Base-by-base conservation (phyloP, 2,797 vertebrate species). In the Borostomias antarcticus region DNA sequence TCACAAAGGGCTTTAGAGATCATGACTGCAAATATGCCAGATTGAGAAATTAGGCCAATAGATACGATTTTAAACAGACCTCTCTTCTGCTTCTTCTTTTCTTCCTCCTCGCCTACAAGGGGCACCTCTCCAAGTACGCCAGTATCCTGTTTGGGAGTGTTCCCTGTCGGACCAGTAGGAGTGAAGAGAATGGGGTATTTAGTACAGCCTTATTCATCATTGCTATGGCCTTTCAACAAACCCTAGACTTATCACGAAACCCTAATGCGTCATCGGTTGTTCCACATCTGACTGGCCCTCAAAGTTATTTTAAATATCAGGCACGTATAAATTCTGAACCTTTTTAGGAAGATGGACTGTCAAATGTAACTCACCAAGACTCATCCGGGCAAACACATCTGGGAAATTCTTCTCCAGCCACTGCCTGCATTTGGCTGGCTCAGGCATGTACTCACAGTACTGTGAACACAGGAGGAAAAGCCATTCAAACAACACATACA, bases 381-480 rank as follows among this genome's bases (percentile, higher is more conserved):
- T 96, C 84, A 99, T 93, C 83, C 95, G 96, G 82, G 96, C 95
- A 92, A 99, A 99, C 58, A 97, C 93, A 76, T 95, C 95, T 69
- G 98, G 97, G 75, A 98, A 99, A 88, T 99, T 99, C 90, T 98
- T 99, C 92, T 98, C 98, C 78, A 98, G 92, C 97, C 96, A 99
- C 10, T 98, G 96, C 78, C 97, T 94, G 85, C 98, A 99, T 88
- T 99, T 99, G 82, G 95, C 91, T 26, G 96, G 96, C 86, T 99
- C 96, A 15, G 98, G 97, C 98, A 99, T 99, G 80, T 98, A 99
- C 90, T 99, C 97, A 51, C 98, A 99, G 90, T 99, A 99, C 98
- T 98, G 72, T 11, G 69, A 35, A 86, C 7, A 70, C 32, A 62
- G 72, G 53, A 54, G 26, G 52, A 17, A 28, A 17, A 28, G 29